Base-by-base conservation (phyloP, 2,797 vertebrate species). In the Labeo calbasu region DNA sequence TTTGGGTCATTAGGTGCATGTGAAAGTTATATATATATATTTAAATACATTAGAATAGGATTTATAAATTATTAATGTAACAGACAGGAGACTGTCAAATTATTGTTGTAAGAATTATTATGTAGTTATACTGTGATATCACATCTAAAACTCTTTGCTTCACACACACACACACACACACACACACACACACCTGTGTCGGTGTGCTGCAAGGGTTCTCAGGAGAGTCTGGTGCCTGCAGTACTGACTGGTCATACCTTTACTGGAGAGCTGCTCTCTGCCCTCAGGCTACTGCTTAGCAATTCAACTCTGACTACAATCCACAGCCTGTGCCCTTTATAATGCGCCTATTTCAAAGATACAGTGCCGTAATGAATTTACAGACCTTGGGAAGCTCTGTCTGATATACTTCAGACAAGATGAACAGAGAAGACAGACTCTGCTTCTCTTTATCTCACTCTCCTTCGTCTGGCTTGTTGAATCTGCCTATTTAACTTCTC, bases 221-320 rank as follows among this genome's bases (percentile, higher is more conserved):
- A 43, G 77, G 94, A 94, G 94, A 93, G 92, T 91, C 90, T 92
- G 90, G 92, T 94, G 92, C 93, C 93, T 93, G 92, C 93, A 93
- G 94, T 92, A 91, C 94, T 89, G 89, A 90, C 92, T 91, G 87
- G 91, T 90, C 91, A 89, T 94, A 95, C 92, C 93, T 93, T 91
- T 83, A 89, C 90, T 92, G 71, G 77, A 79, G 73, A 66, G 81
- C 70, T 79, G 91, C 89, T 91, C 91, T 87, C 84, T 94, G 89
- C 92, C 95, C 94, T 93, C 89, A n/a, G 95, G 95, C 95, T 91
- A 93, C 93, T 94, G 91, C 93, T 95, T 94, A 94, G 89, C 92
- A 92, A 95, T 95, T 95, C 94, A 91, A 88, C 90, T 92, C 92
- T 92, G 94, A 93, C 94, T 94, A 94, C 93, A 94, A 93, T 92